Evolutionary conservation across 2,888 invertebrate genomes (phyloP).

Genomic region (Ceriagrion tenellum): DNA sequence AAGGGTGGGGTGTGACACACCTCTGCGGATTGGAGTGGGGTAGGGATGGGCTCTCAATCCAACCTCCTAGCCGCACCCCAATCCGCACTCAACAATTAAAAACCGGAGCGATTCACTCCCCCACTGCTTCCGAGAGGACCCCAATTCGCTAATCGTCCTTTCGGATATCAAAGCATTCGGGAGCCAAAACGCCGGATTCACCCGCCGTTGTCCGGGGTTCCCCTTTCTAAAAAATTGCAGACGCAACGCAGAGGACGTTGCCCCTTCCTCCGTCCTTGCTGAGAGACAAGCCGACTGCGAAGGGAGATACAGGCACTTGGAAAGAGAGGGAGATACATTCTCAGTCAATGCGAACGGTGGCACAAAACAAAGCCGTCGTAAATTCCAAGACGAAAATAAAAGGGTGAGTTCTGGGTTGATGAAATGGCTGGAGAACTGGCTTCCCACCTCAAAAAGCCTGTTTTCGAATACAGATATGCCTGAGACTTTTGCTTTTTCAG

Average conservation of each 20-base stretch:
- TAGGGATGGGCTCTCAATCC: neutral
- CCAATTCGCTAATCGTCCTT: neutral
- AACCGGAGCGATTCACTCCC: neutral
- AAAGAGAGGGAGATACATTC: no score
- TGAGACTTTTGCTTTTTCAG: no score
- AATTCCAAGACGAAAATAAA: no score
- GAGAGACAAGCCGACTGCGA: no score
- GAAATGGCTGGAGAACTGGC: no score
- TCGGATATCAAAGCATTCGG: neutral
- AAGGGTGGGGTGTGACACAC: neutral
- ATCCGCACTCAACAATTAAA: neutral
- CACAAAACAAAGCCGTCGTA: no score
- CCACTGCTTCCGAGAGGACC: neutral
- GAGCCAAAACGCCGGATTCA: neutral
- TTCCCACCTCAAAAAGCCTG: no score
- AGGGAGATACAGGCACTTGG: no score
- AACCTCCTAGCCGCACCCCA: neutral
- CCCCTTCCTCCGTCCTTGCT: neutral
- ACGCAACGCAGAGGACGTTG: neutral
- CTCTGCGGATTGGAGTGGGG: neutral
- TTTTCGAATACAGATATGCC: no score
- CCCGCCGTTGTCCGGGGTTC: neutral
- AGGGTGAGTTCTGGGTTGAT: no score
- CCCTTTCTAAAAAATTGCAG: neutral
- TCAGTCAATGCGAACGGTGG: no score